Evolutionary conservation across 2,888 invertebrate genomes (phyloP).

Genomic region (Latheticus oryzae): DNA sequence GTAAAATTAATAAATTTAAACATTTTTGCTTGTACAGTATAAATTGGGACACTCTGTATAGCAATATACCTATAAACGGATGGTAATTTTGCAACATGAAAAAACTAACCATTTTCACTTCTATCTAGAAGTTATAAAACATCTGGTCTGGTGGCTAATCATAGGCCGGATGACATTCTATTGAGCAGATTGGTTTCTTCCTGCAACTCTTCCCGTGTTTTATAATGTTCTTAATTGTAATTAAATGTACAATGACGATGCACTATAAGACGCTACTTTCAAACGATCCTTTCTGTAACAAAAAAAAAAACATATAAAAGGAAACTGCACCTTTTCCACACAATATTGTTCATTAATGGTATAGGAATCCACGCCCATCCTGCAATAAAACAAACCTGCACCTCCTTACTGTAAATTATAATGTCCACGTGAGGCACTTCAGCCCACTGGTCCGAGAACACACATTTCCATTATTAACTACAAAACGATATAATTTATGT

Average conservation of each 20-base stretch:
- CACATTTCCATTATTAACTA: slow-evolving; percentile 8
- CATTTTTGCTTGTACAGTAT: too few species aligned
- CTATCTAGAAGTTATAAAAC: slow-evolving; percentile 45
- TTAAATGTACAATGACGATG: slow-evolving; percentile 21
- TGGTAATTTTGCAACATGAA: slow-evolving; percentile 3
- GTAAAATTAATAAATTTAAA: too few species aligned
- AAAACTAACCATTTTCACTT: slow-evolving; percentile 27
- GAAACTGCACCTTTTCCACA: slow-evolving; percentile 39
- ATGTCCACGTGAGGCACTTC: slow-evolving; percentile 21
- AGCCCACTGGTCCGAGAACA: slow-evolving; percentile 36
- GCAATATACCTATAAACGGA: too few species aligned
- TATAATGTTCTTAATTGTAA: slow-evolving; percentile 44
- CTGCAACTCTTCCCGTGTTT: slow-evolving; percentile 52
- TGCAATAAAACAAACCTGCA: slow-evolving; percentile 22
- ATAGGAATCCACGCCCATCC: slow-evolving; percentile 38
- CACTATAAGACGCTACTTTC: background rate
- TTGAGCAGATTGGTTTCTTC: slow-evolving; percentile 61
- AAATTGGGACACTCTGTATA: too few species aligned
- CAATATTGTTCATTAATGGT: slow-evolving; percentile 25
- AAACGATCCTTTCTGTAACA: background rate
- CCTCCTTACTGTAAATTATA: slow-evolving; percentile 5
- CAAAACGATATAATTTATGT: too few species aligned
- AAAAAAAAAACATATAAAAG: slow-evolving; percentile 21
- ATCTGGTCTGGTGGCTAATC: slow-evolving; percentile 57
- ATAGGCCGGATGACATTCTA: slow-evolving; percentile 60